A percentile compares a stretch with the other conserved stretches of the same genome.
Conservation (phyloP, 37 sponge, comb jelly and placozoan species). For the Chondrilla cf. caribensis region DNA sequence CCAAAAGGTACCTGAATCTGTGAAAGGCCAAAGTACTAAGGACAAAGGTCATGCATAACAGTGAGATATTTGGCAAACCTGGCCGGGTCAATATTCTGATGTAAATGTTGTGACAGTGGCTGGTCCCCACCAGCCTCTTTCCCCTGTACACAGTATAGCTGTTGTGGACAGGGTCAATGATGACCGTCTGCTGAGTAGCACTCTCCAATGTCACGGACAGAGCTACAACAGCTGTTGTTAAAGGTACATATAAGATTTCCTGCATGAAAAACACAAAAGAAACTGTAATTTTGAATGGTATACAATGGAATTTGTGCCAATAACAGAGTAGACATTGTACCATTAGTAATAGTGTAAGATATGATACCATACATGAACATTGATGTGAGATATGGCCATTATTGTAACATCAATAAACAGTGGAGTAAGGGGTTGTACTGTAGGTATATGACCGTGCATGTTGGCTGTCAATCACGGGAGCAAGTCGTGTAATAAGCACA, state of each 20-base stretch:
- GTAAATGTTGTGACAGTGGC: constrained; percentile 60
- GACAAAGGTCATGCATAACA: too few species aligned
- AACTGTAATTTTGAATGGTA: too few species aligned
- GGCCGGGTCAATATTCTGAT: constrained; percentile 30
- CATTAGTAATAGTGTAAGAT: too few species aligned
- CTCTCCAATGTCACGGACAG: neutral
- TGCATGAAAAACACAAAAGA: neutral
- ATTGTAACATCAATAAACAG: too few species aligned
- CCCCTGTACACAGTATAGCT: constrained; percentile 39
- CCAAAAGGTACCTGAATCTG: constrained; percentile 13
- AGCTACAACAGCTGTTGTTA: neutral
- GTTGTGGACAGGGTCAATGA: constrained; percentile 33
- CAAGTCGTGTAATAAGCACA: too few species aligned
- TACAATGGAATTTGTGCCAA: too few species aligned
- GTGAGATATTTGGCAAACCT: neutral
- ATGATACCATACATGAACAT: too few species aligned
- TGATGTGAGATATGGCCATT: too few species aligned
- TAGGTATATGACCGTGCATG: too few species aligned
- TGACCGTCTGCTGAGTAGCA: constrained; percentile 10
- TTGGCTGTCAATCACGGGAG: too few species aligned
- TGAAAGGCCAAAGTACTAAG: neutral
- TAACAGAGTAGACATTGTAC: too few species aligned
- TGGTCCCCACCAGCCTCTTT: neutral
- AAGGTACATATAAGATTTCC: constrained; percentile 12
- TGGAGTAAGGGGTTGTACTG: too few species aligned